Evolutionary conservation across 1,140 invertebrate species (phyloP).

Genomic region (Lycorma delicatula): DNA sequence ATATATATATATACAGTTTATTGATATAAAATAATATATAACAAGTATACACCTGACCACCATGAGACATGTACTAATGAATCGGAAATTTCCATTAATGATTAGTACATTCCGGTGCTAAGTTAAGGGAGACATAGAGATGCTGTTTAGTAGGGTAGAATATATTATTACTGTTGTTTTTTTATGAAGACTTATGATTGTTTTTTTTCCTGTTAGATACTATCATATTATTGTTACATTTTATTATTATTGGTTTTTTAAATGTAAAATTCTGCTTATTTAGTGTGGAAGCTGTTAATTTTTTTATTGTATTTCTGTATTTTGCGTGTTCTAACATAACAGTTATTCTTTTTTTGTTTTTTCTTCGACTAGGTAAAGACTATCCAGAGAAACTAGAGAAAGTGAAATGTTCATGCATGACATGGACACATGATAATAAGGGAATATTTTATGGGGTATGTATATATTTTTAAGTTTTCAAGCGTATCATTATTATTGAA

Average conservation of each 20-base stretch:
- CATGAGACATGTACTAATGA: too few relatives aligned
- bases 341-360: conserved; percentile 14
- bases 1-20: too few relatives aligned
- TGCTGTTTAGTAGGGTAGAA: background rate
- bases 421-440: conserved; percentile 92
- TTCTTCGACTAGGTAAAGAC: conserved; percentile 58
- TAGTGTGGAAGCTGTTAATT: background rate
- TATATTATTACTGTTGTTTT: conserved; percentile 10
- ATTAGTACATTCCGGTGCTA: too few relatives aligned
- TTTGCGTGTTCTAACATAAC: too few relatives aligned
- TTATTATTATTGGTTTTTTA: background rate
- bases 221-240: background rate
- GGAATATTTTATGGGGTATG: conserved; percentile 91
- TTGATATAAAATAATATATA: too few relatives aligned
- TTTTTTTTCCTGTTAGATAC: background rate
- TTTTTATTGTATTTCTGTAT: too few relatives aligned
- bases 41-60: too few relatives aligned
- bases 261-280: background rate
- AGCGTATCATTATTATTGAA: background rate
- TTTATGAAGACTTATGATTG: conserved; percentile 4
- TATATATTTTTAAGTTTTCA: conserved; percentile 16
- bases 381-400: conserved; percentile 81
- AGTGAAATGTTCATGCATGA: conserved; percentile 82
- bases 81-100: too few relatives aligned
- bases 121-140: too few relatives aligned